Evolutionary conservation across 2,113 vertebrate genomes (phyloP).

Genomic region (Gambusia affinis): DNA sequence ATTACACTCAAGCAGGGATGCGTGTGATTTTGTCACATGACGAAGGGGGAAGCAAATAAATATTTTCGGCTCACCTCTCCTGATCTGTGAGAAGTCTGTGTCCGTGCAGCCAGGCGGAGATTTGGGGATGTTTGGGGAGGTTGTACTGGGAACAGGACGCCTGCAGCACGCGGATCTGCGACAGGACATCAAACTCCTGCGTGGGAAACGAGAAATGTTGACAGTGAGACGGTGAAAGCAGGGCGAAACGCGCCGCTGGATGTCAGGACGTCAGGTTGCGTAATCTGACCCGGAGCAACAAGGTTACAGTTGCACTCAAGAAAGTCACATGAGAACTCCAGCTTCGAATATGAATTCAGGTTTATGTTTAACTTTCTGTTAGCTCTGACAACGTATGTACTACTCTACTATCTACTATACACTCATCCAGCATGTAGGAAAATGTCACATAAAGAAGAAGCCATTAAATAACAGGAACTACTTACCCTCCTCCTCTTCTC

Average conservation of each 20-base stretch:
- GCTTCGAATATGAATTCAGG: background rate
- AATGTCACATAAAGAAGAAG: background rate
- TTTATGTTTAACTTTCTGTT: background rate
- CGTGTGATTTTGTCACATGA: background rate
- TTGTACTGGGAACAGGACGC: conserved; percentile 79
- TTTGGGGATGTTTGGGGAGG: conserved; percentile 68
- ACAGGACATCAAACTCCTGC: conserved; percentile 89
- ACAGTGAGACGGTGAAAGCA: background rate
- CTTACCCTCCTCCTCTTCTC: conserved; percentile 90
- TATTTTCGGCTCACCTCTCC: conserved; percentile 81
- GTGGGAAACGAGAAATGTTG: background rate
- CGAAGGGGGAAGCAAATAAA: background rate
- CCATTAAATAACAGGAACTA: conserved; percentile 14
- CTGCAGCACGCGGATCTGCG: conserved; percentile 86
- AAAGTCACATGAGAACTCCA: background rate
- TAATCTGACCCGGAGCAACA: background rate
- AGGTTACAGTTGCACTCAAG: background rate
- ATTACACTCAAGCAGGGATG: background rate
- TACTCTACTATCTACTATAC: background rate
- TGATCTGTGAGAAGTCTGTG: conserved; percentile 83
- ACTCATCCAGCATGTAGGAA: background rate
- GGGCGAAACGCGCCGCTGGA: background rate
- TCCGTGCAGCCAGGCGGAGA: conserved; percentile 77
- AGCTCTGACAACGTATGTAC: conserved; percentile 1
- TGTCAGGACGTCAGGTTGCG: background rate